A percentile compares a stretch with the other conserved stretches of the same genome.
phyloP scores from a whole-genome alignment of 2,888 invertebrate genomes.

The Rhorus exstirpatorius region DNA sequence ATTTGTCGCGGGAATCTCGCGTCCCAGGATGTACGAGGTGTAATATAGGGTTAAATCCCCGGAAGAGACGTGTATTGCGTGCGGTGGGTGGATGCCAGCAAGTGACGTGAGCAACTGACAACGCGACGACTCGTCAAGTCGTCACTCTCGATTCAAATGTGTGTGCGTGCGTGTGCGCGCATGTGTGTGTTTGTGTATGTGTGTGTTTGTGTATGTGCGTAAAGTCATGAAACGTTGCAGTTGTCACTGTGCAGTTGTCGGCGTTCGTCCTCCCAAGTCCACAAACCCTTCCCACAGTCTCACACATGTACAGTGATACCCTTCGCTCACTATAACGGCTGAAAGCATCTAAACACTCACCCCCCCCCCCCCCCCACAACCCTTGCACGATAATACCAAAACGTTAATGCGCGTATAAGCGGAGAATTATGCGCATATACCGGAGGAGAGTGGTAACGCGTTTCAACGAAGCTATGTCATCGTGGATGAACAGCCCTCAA shows the following conservation, averaged over 20 bases:
- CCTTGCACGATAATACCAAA: conserved; percentile 59
- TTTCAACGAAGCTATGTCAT: conserved; percentile 31
- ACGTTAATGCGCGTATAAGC: conserved; percentile 67
- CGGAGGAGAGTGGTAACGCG: conserved; percentile 34
- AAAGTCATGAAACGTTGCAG: conserved; percentile 46
- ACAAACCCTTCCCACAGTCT: conserved; percentile 29
- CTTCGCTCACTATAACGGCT: conserved; percentile 32
- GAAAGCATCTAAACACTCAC: conserved; percentile 40
- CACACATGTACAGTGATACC: conserved; percentile 8
- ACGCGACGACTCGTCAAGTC: conserved; percentile 69
- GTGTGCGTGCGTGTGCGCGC: not conserved
- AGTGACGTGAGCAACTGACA: conserved; percentile 68
- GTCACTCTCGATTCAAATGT: conserved; percentile 66
- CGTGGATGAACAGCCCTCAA: too few species aligned
- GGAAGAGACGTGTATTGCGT: conserved; percentile 39
- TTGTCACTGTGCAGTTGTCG: conserved; percentile 46
- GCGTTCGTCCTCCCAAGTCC: conserved; percentile 3
- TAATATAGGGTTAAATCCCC: conserved; percentile 55
- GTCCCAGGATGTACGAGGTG: conserved; percentile 18
- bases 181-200: not conserved
- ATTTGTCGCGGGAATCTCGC: conserved; percentile 20
- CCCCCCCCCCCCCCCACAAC: not conserved
- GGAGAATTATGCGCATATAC: conserved; percentile 57
- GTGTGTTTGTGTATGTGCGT: not conserved
- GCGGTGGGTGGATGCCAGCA: conserved; percentile 51